Evolutionary conservation across 2,113 vertebrate genomes (phyloP), one percentile per base, ranked within the genome.

Genomic region (Lethenteron camtschaticum): DNA sequence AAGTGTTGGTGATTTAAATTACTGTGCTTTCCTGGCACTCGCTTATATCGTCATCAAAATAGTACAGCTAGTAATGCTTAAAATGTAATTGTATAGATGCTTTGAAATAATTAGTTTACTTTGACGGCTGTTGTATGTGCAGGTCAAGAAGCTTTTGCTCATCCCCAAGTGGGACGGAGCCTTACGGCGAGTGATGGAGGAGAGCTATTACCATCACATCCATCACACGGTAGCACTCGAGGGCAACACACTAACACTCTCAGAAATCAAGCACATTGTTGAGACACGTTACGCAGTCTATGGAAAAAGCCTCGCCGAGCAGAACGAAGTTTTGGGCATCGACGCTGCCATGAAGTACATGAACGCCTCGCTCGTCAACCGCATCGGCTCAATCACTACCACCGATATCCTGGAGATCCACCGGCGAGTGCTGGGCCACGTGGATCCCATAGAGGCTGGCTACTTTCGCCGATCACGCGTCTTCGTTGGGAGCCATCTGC

Each of bases 161-260:
- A 94, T 99, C 72, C 90, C 94, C 9, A 96, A 96, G 75, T 87
- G 92, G 55, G 95, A 81, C 72, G 87, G 90, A 0, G 94, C 87
- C 0, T 83, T 99, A 66, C 84, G 87, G 8, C 72, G 94, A 1
- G 86, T 97, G 73, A 86, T 95, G 90, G 89, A 96, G 74, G 94
- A 99, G 73, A 90, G 88, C 1, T 99, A 99, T 74, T 99, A 96
- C 73, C 92, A 99, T 74, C 91, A 99, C 78, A 91, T 99, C 75
- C 96, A 99, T 79, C 94, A 99, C 83, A 99, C 92, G 0, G 94
- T 99, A 3, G 94, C 94, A 2, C 95, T 97, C 0, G 94, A 99
- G 74, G 94, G 94, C n/a, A 99, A 87, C 81, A 99, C 94, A 0
- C 81, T 99, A 71, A 90, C 90, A 0, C 79, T 97, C 2, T 86